A percentile compares a stretch with the other conserved stretches of the same genome.
These are phyloP conservation scores for Brotula barbata DNA, from an alignment of 2,797 vertebrate genomes.

Conservation along the genomic window DNA sequence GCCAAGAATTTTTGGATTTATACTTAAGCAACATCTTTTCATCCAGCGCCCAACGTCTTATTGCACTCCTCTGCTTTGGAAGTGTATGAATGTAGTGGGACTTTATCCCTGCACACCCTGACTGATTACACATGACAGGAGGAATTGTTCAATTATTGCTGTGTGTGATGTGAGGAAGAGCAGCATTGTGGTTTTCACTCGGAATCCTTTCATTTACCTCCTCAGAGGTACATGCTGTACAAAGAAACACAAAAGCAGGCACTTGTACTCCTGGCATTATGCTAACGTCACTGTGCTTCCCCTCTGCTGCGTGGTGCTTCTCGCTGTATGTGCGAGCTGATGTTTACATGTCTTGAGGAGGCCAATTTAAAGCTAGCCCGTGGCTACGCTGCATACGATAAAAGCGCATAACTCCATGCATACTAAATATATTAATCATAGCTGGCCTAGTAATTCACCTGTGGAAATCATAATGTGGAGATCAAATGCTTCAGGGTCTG, in stretches of 20 bases:
- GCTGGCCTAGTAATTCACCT: conserved; percentile 50
- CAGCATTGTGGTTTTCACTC: conserved; percentile 28
- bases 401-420: conserved; percentile 57
- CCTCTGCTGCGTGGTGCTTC: conserved; percentile 54
- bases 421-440: conserved; percentile 55
- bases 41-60: background rate
- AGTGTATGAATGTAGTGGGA: conserved; percentile 23
- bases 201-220: conserved; percentile 25
- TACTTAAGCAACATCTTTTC: conserved; percentile 11
- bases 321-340: conserved; percentile 56
- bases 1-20: conserved; percentile 21
- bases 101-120: conserved; percentile 22
- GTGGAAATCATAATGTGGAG: conserved; percentile 49
- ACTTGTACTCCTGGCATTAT: conserved; percentile 17
- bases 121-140: conserved; percentile 23
- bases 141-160: conserved; percentile 10
- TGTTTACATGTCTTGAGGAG: conserved; percentile 70
- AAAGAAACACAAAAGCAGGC: conserved; percentile 24
- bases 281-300: conserved; percentile 14
- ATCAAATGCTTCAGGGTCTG: conserved; percentile 47
- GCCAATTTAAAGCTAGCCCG: conserved; percentile 76
- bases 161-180: conserved; percentile 15
- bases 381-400: conserved; percentile 61
- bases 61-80: conserved; percentile 20
- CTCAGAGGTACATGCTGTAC: conserved; percentile 8